These are phyloP conservation scores for Sympetrum striolatum DNA, from an alignment of 2,888 invertebrate species.

Conservation along the genomic window DNA sequence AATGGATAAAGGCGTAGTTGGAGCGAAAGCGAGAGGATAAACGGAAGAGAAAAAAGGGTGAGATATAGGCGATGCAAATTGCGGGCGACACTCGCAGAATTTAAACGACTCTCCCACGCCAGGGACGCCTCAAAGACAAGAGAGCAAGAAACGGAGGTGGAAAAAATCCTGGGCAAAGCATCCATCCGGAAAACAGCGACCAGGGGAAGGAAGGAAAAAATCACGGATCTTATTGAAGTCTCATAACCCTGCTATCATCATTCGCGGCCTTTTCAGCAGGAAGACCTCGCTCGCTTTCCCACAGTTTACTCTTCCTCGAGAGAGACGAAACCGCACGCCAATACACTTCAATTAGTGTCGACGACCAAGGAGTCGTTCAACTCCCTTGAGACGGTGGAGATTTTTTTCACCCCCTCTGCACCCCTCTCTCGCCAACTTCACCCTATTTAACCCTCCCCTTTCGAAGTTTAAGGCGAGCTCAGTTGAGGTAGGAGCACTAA, in stretches of 20 bases:
- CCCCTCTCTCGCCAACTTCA: neutral
- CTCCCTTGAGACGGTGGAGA: conserved; percentile 5
- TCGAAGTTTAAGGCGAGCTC: neutral
- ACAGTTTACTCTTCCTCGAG: conserved; percentile 27
- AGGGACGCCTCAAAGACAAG: neutral
- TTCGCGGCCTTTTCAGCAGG: neutral
- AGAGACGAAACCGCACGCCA: conserved; percentile 33
- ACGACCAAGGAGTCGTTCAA: conserved; percentile 40
- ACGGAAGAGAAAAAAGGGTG: neutral
- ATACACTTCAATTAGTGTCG: conserved; percentile 38
- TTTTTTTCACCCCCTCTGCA: neutral
- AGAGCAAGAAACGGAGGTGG: neutral
- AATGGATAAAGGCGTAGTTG: neutral
- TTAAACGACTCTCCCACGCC: neutral
- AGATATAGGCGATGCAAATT: neutral
- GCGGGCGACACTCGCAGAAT: neutral
- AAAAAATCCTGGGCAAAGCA: conserved; percentile 1
- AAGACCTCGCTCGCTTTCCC: conserved; percentile 17
- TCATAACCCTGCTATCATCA: conserved; percentile 10
- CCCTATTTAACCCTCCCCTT: neutral
- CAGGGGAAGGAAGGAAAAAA: neutral
- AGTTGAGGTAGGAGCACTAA: neutral
- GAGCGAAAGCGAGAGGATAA: neutral
- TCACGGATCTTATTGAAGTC: conserved; percentile 11
- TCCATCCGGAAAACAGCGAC: conserved; percentile 37